These are phyloP conservation scores for Schrankia costaestrigalis DNA, from an alignment of 2,888 invertebrate genomes.

Conservation along the genomic window DNA sequence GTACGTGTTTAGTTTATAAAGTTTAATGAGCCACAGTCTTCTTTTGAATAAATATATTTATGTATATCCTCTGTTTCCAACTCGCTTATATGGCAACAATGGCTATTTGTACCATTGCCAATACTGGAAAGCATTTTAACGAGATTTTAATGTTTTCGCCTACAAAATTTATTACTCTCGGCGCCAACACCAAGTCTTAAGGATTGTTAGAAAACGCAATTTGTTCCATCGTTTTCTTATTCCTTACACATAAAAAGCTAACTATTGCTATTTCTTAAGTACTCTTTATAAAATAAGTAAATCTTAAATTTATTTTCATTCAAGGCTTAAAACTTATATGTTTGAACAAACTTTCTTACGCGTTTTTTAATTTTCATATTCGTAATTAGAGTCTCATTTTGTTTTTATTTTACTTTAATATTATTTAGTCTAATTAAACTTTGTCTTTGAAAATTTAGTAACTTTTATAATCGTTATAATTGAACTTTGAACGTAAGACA, in stretches of 20 bases:
- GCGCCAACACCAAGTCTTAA: slow-evolving; percentile 52
- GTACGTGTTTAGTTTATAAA: too few relatives aligned
- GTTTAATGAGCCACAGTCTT: slow-evolving; percentile 8
- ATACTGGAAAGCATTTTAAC: slow-evolving; percentile 58
- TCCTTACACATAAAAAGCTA: slow-evolving; percentile 16
- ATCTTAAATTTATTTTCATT: too few relatives aligned
- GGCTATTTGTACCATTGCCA: slow-evolving; percentile 38
- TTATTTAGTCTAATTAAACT: too few relatives aligned
- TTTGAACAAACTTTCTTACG: too few relatives aligned
- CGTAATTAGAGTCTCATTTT: too few relatives aligned
- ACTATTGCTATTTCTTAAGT: slow-evolving; percentile 7
- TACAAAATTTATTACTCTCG: slow-evolving; percentile 59
- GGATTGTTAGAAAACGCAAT: slow-evolving; percentile 50
- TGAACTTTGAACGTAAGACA: too few relatives aligned
- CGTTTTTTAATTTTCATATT: too few relatives aligned
- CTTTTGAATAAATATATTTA: slow-evolving; percentile 23
- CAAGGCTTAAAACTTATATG: too few relatives aligned
- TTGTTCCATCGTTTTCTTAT: slow-evolving; percentile 25
- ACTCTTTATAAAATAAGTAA: not conserved
- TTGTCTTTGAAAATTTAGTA: too few relatives aligned
- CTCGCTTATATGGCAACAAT: slow-evolving; percentile 31
- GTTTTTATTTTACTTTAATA: too few relatives aligned
- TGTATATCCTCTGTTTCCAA: slow-evolving; percentile 21
- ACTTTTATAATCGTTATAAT: too few relatives aligned
- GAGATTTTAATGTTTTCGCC: slow-evolving; percentile 69